Conservation (phyloP, 1,140 invertebrate species). For the Scaptodrosophila lebanonensis region DNA sequence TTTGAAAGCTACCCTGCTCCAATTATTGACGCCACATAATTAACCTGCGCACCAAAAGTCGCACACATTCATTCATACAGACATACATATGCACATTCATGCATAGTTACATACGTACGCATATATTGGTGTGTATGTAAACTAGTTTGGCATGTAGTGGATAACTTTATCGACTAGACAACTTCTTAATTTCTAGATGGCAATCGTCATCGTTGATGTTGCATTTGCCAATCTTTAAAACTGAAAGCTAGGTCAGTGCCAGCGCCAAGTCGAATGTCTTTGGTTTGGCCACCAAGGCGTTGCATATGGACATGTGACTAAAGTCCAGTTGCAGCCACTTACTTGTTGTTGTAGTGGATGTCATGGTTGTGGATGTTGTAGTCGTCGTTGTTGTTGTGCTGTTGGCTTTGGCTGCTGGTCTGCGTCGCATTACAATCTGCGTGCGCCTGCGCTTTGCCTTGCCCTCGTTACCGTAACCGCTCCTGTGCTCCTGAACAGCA, state of each 20-base stretch:
- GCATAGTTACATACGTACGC: background rate
- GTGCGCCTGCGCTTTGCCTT: slow-evolving; percentile 43
- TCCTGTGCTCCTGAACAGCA: slow-evolving; percentile 12
- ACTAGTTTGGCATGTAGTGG: slow-evolving; percentile 2
- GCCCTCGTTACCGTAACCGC: slow-evolving; percentile 6
- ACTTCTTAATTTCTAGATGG: slow-evolving; percentile 19
- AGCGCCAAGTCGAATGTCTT: slow-evolving; percentile 48
- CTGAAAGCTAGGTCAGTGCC: slow-evolving; percentile 66
- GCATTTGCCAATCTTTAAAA: slow-evolving; percentile 44
- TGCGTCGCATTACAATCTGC: slow-evolving; percentile 47
- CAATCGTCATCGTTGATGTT: slow-evolving; percentile 14
- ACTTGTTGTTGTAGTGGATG: slow-evolving; percentile 39
- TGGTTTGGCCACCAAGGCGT: slow-evolving; percentile 29
- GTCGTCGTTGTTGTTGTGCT: slow-evolving; percentile 28
- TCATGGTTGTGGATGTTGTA: slow-evolving; percentile 31
- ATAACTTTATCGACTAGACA: slow-evolving; percentile 19
- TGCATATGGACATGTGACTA: slow-evolving; percentile 11
- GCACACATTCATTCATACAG: background rate
- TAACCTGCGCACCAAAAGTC: slow-evolving; percentile 45
- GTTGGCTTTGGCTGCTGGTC: slow-evolving; percentile 15
- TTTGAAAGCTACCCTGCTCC: slow-evolving; percentile 47
- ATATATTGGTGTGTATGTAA: background rate
- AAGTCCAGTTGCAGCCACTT: slow-evolving; percentile 22
- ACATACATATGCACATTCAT: background rate
- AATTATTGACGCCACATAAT: slow-evolving; percentile 48